A percentile compares a stretch with the other conserved stretches of the same genome.
phyloP scores from a whole-genome alignment of 2,888 invertebrate species.

The Scaptodrosophila latifasciaeformis region DNA sequence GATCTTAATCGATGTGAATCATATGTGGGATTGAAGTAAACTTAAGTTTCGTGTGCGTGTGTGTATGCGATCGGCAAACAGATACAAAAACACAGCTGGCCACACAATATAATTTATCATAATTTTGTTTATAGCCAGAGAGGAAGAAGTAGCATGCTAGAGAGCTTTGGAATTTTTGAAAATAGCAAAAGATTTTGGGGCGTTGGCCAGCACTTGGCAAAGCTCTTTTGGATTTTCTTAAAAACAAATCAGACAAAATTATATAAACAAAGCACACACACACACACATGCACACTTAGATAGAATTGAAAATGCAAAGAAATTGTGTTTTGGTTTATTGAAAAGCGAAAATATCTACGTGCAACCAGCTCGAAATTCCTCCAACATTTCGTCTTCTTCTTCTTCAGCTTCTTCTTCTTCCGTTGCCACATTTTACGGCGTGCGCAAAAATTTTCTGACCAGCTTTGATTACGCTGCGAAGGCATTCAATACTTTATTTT shows the following conservation, averaged over 20 bases:
- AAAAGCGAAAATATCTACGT: neutral
- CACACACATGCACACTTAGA: too few relatives aligned
- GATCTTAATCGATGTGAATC: constrained; percentile 19
- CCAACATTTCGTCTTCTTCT: neutral
- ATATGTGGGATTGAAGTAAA: constrained; percentile 3
- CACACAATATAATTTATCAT: constrained; percentile 40
- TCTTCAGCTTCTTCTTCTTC: constrained; percentile 5
- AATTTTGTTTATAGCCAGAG: constrained; percentile 29
- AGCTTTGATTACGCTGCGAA: constrained; percentile 11
- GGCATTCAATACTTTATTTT: constrained; percentile 18
- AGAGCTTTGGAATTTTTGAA: constrained; percentile 8
- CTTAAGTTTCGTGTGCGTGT: too few relatives aligned
- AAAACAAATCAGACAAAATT: constrained; percentile 15
- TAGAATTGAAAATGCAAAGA: too few relatives aligned
- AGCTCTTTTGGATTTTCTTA: constrained; percentile 8
- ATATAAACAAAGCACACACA: constrained; percentile 6
- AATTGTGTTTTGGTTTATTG: too few relatives aligned
- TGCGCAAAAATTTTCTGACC: constrained; percentile 17
- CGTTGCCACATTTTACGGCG: constrained; percentile 28
- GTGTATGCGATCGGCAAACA: too few relatives aligned
- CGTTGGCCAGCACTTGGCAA: constrained; percentile 24
- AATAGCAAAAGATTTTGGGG: constrained; percentile 24
- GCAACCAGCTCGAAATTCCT: neutral
- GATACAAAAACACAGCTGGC: constrained; percentile 29
- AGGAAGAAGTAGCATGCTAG: constrained; percentile 8